Percentiles rank a stretch among this genome's conserved stretches.
Evolutionary conservation across 2,113 vertebrate species (phyloP).

Genomic region (Alosa alosa): DNA sequence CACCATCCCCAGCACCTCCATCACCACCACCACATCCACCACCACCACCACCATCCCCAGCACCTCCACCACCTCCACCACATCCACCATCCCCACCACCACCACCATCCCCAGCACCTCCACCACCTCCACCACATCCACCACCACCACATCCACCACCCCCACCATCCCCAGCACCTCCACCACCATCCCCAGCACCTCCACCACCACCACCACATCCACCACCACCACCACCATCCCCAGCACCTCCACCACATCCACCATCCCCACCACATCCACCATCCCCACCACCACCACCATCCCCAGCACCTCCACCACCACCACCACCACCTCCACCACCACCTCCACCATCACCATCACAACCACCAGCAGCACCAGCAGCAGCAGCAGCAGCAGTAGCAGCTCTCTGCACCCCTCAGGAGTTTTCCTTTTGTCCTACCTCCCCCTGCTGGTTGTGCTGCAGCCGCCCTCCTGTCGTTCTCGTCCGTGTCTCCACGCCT

Average conservation of each 20-base stretch:
- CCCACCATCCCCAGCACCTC: too few relatives aligned
- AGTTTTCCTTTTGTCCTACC: constrained; percentile 90
- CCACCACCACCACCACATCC: not conserved
- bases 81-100: not conserved
- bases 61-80: not conserved
- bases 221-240: not conserved
- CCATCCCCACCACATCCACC: not conserved
- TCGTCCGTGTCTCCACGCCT: constrained; percentile 7
- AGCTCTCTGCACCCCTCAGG: constrained; percentile 10
- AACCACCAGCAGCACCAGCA: not conserved
- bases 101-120: not conserved
- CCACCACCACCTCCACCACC: too few relatives aligned
- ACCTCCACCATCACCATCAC: not conserved
- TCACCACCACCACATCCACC: too few relatives aligned
- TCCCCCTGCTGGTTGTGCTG: constrained; percentile 90
- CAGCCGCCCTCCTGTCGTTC: constrained; percentile 28
- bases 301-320: not conserved
- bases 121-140: not conserved
- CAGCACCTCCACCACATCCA: not conserved
- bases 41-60: not conserved
- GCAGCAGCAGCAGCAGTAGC: not conserved
- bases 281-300: too few relatives aligned
- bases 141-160: too few relatives aligned
- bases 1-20: too few relatives aligned
- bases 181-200: too few relatives aligned